Evolutionary conservation across 1,140 invertebrate genomes (phyloP).

Genomic region (Trichonephila inaurata): DNA sequence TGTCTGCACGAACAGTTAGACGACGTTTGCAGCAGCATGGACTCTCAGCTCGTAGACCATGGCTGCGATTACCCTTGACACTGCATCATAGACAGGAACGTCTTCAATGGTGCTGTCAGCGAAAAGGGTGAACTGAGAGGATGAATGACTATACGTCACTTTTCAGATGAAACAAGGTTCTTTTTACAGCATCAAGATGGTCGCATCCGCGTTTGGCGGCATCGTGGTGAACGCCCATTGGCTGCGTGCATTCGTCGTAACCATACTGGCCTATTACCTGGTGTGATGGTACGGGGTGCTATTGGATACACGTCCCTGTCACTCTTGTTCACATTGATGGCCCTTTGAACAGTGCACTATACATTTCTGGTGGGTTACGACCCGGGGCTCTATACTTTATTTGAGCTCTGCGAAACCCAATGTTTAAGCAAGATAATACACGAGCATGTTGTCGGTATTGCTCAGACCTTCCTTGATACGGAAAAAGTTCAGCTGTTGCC

Average conservation of each 20-base stretch:
- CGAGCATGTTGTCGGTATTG: no score
- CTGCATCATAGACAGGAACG: neutral
- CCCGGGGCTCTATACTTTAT: no score
- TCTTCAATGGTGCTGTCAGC: no score
- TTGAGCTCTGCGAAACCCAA: no score
- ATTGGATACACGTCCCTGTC: neutral
- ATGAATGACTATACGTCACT: neutral
- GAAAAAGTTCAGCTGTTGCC: no score
- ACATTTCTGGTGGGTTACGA: no score
- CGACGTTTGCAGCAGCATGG: slow-evolving; percentile 43
- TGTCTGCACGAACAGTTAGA: slow-evolving; percentile 44
- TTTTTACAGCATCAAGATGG: neutral
- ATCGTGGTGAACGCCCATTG: slow-evolving; percentile 15
- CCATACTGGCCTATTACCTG: slow-evolving; percentile 16
- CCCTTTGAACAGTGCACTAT: no score
- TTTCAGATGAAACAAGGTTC: neutral
- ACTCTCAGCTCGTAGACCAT: slow-evolving; percentile 31
- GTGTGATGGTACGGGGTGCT: neutral
- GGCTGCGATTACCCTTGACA: slow-evolving; percentile 32
- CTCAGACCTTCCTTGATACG: no score
- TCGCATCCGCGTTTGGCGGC: neutral
- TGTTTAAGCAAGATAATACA: no score
- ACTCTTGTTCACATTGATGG: neutral
- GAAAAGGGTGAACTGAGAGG: no score
- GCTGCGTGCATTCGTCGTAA: neutral